Percentiles rank a stretch among this genome's conserved stretches.
These are phyloP conservation scores for Latrodectus hesperus DNA, from an alignment of 2,888 invertebrate genomes.

Conservation along the genomic window DNA sequence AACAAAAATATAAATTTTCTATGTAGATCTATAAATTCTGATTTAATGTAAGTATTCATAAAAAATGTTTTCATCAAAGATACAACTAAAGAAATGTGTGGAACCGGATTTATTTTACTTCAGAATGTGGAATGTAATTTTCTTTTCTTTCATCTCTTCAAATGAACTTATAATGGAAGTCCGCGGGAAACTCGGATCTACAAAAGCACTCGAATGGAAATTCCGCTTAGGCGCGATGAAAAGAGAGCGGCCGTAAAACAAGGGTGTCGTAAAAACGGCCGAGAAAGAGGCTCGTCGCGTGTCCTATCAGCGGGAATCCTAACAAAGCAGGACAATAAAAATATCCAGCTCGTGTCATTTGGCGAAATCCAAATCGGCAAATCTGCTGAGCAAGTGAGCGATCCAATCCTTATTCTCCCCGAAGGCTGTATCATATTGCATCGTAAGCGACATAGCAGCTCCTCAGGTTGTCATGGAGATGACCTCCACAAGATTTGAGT, in stretches of 20 bases:
- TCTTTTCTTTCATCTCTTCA: too few species aligned
- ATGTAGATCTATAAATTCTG: too few species aligned
- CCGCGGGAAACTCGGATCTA: too few species aligned
- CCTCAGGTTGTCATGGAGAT: conserved; percentile 54
- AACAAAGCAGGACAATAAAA: conserved; percentile 43
- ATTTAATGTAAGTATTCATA: too few species aligned
- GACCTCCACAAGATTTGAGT: conserved; percentile 34
- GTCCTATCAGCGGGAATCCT: conserved; percentile 48
- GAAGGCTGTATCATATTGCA: conserved; percentile 37
- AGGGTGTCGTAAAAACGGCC: conserved; percentile 26
- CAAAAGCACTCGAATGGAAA: conserved; percentile 1
- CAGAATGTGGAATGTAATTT: too few species aligned
- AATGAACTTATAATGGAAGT: too few species aligned
- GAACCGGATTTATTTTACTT: too few species aligned
- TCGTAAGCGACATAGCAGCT: conserved; percentile 16
- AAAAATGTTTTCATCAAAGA: too few species aligned
- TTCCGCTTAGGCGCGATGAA: conserved; percentile 18
- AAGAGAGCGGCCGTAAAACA: conserved; percentile 30
- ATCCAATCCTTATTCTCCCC: conserved; percentile 38
- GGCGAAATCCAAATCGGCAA: conserved; percentile 24
- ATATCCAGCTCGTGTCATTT: conserved; percentile 30
- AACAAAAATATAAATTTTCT: too few species aligned
- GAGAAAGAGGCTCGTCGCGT: conserved; percentile 21
- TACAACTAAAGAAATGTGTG: too few species aligned
- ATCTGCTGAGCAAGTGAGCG: conserved; percentile 45